phyloP scores from a whole-genome alignment of 2,113 vertebrate species.

The Hippotragus niger region DNA sequence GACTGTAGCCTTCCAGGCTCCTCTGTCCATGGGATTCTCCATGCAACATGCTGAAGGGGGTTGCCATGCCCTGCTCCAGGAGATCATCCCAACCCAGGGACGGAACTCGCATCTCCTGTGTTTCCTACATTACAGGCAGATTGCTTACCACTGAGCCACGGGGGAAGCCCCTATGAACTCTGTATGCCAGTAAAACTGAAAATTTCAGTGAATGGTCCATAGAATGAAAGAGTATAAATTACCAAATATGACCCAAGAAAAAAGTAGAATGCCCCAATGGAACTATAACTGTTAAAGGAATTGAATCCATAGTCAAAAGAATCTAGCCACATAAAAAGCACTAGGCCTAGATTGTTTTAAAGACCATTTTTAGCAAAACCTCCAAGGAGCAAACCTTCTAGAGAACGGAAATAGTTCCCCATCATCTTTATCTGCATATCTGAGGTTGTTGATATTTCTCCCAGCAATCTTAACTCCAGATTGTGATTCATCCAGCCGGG shows the following conservation, averaged over 20 bases:
- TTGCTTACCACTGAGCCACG: not conserved
- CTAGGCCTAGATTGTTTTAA: not conserved
- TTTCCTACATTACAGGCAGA: not conserved
- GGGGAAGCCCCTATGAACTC: not conserved
- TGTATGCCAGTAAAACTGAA: not conserved
- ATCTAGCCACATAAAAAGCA: not conserved
- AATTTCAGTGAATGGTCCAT: not conserved
- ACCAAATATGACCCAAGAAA: not conserved
- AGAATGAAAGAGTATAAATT: not conserved
- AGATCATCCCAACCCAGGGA: not conserved
- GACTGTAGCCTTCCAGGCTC: not conserved
- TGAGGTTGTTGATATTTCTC: not conserved
- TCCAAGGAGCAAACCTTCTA: not conserved
- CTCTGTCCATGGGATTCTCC: not conserved
- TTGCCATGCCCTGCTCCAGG: not conserved
- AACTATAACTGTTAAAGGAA: not conserved
- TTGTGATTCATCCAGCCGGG: not conserved
- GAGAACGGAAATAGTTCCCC: not conserved
- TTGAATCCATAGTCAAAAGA: not conserved
- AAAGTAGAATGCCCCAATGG: not conserved
- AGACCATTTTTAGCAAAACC: not conserved
- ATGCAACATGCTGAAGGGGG: not conserved
- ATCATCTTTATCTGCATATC: not conserved
- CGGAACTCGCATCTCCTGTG: not conserved
- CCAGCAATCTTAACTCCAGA: not conserved